phyloP scores from a whole-genome alignment of 1,140 invertebrate genomes.

The Calephelis virginiensis region DNA sequence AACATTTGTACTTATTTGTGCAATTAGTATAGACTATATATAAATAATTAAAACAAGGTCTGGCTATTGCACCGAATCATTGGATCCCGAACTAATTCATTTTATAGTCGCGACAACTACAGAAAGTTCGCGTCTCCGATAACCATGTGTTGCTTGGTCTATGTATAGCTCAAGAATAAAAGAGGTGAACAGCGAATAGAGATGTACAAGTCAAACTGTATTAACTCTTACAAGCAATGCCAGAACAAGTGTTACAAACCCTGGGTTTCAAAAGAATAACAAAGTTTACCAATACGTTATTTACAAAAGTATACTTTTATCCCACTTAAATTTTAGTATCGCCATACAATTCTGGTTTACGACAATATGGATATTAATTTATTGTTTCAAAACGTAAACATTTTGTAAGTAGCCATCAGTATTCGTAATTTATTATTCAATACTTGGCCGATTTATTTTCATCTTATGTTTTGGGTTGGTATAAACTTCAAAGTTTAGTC shows the following conservation, averaged over 20 bases:
- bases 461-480: conserved; percentile 20
- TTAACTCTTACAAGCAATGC: no score
- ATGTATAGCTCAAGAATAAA: no score
- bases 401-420: conserved; percentile 21
- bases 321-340: conserved; percentile 13
- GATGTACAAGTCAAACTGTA: no score
- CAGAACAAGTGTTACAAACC: not conserved
- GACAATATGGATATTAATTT: conserved; percentile 25
- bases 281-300: not conserved
- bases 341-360: conserved; percentile 17
- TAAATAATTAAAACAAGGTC: no score
- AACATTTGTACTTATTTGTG: no score
- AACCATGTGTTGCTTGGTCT: no score
- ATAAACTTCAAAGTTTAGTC: conserved; percentile 21
- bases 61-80: no score
- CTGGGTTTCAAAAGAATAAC: not conserved
- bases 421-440: conserved; percentile 22
- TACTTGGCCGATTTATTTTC: conserved; percentile 24
- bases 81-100: no score
- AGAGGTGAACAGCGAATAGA: no score
- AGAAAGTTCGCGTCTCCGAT: no score
- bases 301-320: conserved; percentile 9
- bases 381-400: conserved; percentile 22
- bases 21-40: no score
- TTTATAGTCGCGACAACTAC: no score